phyloP scores from a whole-genome alignment of 2,888 invertebrate species.

The Nebria brevicollis region DNA sequence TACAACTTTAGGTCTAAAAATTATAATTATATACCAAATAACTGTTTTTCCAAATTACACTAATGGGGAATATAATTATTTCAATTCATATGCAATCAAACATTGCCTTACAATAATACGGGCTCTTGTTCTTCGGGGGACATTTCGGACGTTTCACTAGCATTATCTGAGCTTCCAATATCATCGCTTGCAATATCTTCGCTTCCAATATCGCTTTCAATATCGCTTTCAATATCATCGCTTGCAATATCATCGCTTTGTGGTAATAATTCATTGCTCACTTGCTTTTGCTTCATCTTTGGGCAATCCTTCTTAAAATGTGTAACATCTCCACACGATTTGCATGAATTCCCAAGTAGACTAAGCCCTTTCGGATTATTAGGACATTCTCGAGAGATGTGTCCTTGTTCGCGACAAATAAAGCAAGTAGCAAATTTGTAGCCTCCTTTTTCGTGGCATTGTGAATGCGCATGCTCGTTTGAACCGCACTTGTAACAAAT shows the following conservation, averaged over 20 bases:
- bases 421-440: constrained; percentile 89
- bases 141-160: constrained; percentile 30
- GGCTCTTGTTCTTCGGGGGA: constrained; percentile 54
- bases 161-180: constrained; percentile 53
- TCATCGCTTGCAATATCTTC: constrained; percentile 49
- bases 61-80: not conserved
- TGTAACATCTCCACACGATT: constrained; percentile 84
- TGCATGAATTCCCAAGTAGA: constrained; percentile 86
- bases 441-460: constrained; percentile 76
- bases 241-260: constrained; percentile 54
- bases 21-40: not conserved
- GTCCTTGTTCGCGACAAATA: constrained; percentile 87
- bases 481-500: constrained; percentile 92
- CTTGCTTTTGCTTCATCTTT: constrained; percentile 60
- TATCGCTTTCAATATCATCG: constrained; percentile 55
- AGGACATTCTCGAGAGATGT: constrained; percentile 88
- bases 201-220: constrained; percentile 52
- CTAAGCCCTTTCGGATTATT: constrained; percentile 88
- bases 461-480: constrained; percentile 82
- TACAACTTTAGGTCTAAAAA: not conserved
- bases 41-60: not conserved
- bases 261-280: constrained; percentile 53
- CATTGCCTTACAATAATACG: constrained; percentile 54
- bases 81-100: not conserved
- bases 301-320: constrained; percentile 87